phyloP scores from a whole-genome alignment of 2,888 invertebrate genomes.

The Epistrophella euchroma region DNA sequence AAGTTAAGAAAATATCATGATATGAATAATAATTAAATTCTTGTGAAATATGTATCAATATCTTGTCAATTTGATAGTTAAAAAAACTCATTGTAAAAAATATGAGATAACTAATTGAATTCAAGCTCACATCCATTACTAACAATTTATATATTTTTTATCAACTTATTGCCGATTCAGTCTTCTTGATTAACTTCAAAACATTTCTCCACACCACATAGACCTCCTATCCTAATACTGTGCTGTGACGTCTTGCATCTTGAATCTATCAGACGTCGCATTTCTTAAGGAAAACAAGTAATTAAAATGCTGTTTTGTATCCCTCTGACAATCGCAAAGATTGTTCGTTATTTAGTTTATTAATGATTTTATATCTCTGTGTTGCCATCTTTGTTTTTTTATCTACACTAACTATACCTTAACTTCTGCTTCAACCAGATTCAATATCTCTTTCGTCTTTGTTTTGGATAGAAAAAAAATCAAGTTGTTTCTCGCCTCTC shows the following conservation, averaged over 20 bases:
- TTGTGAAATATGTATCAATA: not conserved
- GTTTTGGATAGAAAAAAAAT: slow-evolving; percentile 18
- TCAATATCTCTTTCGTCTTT: slow-evolving; percentile 28
- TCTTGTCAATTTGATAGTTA: slow-evolving; percentile 24
- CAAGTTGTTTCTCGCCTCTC: slow-evolving; percentile 6
- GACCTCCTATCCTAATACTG: not conserved
- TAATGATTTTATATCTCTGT: slow-evolving; percentile 56
- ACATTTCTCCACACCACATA: not conserved
- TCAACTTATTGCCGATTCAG: slow-evolving; percentile 19
- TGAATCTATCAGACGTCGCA: slow-evolving; percentile 60
- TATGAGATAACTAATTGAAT: not conserved
- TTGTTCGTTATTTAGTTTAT: slow-evolving; percentile 70
- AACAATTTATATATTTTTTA: slow-evolving; percentile 34
- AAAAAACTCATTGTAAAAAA: not conserved
- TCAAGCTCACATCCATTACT: slow-evolving; percentile 19
- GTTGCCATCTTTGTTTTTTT: slow-evolving; percentile 39
- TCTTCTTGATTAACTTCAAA: not conserved
- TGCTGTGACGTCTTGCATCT: slow-evolving; percentile 20
- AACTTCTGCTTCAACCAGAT: slow-evolving; percentile 10
- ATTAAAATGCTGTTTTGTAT: slow-evolving; percentile 69
- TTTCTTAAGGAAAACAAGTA: slow-evolving; percentile 60
- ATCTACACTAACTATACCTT: not conserved
- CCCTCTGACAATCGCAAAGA: slow-evolving; percentile 56
- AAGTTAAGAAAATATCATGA: slow-evolving; percentile 29
- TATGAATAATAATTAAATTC: slow-evolving; percentile 41